Evolutionary conservation across 92 coral and sea anemone genomes (phyloP), one percentile per base, ranked within the genome.

Genomic region (Heteractis magnifica): DNA sequence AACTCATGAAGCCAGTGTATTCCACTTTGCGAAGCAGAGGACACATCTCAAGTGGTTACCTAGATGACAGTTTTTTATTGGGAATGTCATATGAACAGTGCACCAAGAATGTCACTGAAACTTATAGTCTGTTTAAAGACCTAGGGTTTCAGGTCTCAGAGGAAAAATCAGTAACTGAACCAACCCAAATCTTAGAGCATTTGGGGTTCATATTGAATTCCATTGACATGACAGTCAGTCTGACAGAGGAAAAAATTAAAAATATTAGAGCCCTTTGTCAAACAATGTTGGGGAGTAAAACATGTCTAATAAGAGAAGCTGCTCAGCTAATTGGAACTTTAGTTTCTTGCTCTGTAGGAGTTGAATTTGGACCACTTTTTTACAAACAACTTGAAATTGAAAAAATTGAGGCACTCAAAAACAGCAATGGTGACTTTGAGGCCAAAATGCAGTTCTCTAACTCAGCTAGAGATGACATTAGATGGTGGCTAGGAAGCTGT

Each of bases 1-100:
- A 84, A 75, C 70, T 79, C 4, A 77, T 89, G 84, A 82, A 89
- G 62, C 92, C 90, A 65, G 90, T 82, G 52, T 89, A 81, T 79
- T 83, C 92, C 26, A 14, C 71, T 14, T 53, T 81, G 49, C 71
- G 86, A 75, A 50, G 6, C 5, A 82, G 44, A 71, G 88, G 71
- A 23, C 65, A 34, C 65, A 18, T 12, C 8, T n/a, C 41, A 2
- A n/a, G 81, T 0, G 81, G 81, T 8, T 75, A 83, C 19, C 18
- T 87, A 19, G 84, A 87, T 87, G 90, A 87, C 71, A 58, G 78
- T 10, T 60, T 52, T 12, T 44, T 83, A 18, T 19, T 20, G 10
- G 90, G 87, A 0, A 64, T 77, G 0, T 53, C 87, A 12, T 49
- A 51, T 84, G 77, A 44, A 0, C 79, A 82, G 77, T 88, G 91